Conservation (phyloP, 2,888 invertebrate species). For the Zaprionus lineosus region DNA sequence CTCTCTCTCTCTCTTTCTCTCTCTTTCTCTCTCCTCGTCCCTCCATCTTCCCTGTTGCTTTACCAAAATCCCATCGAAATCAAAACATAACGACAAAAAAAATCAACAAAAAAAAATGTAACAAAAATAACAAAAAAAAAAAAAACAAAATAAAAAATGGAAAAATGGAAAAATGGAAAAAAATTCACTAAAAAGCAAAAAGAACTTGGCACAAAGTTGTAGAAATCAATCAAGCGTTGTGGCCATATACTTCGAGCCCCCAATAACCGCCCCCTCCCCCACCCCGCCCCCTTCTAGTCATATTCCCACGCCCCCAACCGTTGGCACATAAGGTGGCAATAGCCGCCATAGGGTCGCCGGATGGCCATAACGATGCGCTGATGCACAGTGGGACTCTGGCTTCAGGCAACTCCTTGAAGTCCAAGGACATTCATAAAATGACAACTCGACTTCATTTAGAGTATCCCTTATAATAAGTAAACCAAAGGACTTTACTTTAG, state of each 20-base stretch:
- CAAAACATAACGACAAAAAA: slow-evolving; percentile 35
- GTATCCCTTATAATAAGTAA: too few relatives aligned
- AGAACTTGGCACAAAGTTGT: slow-evolving; percentile 57
- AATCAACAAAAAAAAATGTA: slow-evolving; percentile 3
- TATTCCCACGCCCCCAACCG: background rate
- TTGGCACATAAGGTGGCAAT: slow-evolving; percentile 41
- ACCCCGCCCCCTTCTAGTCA: background rate
- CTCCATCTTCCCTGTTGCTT: slow-evolving; percentile 6
- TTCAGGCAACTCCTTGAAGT: too few relatives aligned
- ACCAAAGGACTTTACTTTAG: too few relatives aligned
- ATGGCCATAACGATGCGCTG: slow-evolving; percentile 37
- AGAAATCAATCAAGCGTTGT: slow-evolving; percentile 66
- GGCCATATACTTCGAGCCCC: slow-evolving; percentile 7
- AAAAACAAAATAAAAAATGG: background rate
- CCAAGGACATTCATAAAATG: too few relatives aligned
- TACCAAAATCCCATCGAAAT: slow-evolving; percentile 25
- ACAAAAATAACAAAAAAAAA: background rate
- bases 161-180: slow-evolving; percentile 1
- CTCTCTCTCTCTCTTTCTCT: background rate
- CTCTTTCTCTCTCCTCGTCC: background rate
- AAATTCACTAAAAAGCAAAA: slow-evolving; percentile 33
- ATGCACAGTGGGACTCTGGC: background rate
- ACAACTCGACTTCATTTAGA: too few relatives aligned
- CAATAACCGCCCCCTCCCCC: background rate
- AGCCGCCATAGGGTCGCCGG: slow-evolving; percentile 44